Base-by-base conservation (phyloP, 2,888 invertebrate genomes). In the Lasioglossum zephyrum region DNA sequence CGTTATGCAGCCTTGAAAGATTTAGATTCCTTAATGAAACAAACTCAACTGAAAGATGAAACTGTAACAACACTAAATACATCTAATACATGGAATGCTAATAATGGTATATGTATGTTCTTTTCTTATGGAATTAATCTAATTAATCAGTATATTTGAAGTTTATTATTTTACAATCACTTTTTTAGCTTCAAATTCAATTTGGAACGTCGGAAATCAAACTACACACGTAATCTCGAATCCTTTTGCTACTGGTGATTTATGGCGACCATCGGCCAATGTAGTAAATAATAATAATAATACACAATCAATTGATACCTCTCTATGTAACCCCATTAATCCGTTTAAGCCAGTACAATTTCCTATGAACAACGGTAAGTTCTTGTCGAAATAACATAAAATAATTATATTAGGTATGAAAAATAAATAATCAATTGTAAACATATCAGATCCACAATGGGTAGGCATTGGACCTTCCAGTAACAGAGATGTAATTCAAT, bases 1-100 rank as follows among this genome's bases (percentile, higher is more conserved):
- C 97, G 98, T 91, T 99, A 99, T 96, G 99, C 99, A 89, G 99
- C 99, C 77, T 96, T 99, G 85, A 98, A 99, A 95, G 99, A 99
- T 96, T 96, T 99, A 93, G 99, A 99, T 93, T 96, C 96, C 74
- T 93, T 96, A 86, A 96, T 96, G 95, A 96, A 96, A 84, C 94
- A 94, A 84, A 92, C 93, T 26, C 94, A 94, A 79, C 87, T 95
- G 26, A 94, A 94, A 81, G 94, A 95, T 73, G 94, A 94, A 80
- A 91, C 90, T 44, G 73, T 91, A 82, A 89, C 91, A 47, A 78
- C 91, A 49, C 72, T 91, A 70, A 82, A 93, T 16, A 90, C 92
- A 75, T 88, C 90, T 47, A 57, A 57, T n/a, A 87, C 93, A 74
- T 95, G 94, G 94, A 93, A 93, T 85, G 82, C 93, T 73, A 92